A percentile compares a stretch with the other conserved stretches of the same genome.
These are phyloP conservation scores for Anoplolepis gracilipes DNA, from an alignment of 1,140 invertebrate species.

Conservation along the genomic window DNA sequence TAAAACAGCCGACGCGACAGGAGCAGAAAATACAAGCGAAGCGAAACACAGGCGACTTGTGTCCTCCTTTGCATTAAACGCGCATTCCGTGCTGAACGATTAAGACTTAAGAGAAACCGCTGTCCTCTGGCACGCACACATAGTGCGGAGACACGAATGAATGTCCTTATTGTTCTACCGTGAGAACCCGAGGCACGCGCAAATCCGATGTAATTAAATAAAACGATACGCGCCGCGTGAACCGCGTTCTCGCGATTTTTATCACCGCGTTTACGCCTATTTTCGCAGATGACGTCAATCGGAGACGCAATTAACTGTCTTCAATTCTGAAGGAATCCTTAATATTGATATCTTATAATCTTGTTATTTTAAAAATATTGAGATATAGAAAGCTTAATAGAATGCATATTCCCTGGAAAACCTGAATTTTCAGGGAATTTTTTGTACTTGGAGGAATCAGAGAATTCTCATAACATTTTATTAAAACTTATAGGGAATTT, in stretches of 20 bases:
- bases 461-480: too few species aligned
- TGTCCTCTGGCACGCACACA: slow-evolving; percentile 39
- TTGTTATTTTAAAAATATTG: not conserved
- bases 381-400: too few species aligned
- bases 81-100: slow-evolving; percentile 80
- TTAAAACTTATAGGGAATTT: too few species aligned
- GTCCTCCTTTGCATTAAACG: slow-evolving; percentile 74
- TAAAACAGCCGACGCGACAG: slow-evolving; percentile 58
- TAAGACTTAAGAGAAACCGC: slow-evolving; percentile 78
- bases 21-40: slow-evolving; percentile 69
- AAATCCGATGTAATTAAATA: slow-evolving; percentile 80
- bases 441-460: too few species aligned
- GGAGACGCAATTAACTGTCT: not conserved
- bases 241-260: slow-evolving; percentile 6
- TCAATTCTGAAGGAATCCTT: not conserved
- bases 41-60: slow-evolving; percentile 70
- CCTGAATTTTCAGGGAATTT: too few species aligned
- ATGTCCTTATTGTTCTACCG: slow-evolving; percentile 82
- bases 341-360: not conserved
- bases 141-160: slow-evolving; percentile 74
- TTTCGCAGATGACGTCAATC: not conserved
- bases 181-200: slow-evolving; percentile 79
- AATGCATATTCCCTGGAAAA: too few species aligned
- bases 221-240: slow-evolving; percentile 19
- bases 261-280: not conserved